A percentile compares a stretch with the other conserved stretches of the same genome.
These are phyloP conservation scores for Anodontia alba DNA, from an alignment of 2,888 invertebrate genomes.

Conservation along the genomic window DNA sequence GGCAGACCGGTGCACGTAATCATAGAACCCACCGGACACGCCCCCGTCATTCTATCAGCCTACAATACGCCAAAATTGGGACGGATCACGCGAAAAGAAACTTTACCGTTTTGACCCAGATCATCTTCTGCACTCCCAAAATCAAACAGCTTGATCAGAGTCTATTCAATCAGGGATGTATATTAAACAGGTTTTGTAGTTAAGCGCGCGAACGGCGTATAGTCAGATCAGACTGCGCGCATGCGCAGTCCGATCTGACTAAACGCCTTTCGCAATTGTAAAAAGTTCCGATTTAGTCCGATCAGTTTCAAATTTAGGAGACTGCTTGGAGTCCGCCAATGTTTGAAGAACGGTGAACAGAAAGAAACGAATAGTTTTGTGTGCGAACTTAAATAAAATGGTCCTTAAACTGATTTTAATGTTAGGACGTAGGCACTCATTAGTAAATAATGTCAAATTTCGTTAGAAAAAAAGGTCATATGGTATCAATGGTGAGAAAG, in stretches of 20 bases:
- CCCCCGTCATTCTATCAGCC: not conserved
- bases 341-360: not conserved
- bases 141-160: too few species aligned
- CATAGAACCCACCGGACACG: not conserved
- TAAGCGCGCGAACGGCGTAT: too few species aligned
- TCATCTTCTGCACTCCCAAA: too few species aligned
- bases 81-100: too few species aligned
- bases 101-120: too few species aligned
- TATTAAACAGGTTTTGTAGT: too few species aligned
- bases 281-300: too few species aligned
- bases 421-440: not conserved
- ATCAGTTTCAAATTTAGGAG: not conserved
- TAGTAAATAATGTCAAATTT: not conserved
- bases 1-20: constrained; percentile 15
- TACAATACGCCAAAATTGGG: not conserved
- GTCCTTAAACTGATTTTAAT: not conserved
- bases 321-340: not conserved
- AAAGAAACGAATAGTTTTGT: not conserved
- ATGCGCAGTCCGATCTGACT: too few species aligned
- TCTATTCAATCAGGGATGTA: too few species aligned
- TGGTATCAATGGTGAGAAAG: not conserved
- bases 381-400: not conserved
- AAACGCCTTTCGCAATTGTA: too few species aligned
- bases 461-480: not conserved
- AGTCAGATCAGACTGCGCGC: too few species aligned